Evolutionary conservation across 2,888 invertebrate genomes (phyloP).

Genomic region (Agrypnus murinus): DNA sequence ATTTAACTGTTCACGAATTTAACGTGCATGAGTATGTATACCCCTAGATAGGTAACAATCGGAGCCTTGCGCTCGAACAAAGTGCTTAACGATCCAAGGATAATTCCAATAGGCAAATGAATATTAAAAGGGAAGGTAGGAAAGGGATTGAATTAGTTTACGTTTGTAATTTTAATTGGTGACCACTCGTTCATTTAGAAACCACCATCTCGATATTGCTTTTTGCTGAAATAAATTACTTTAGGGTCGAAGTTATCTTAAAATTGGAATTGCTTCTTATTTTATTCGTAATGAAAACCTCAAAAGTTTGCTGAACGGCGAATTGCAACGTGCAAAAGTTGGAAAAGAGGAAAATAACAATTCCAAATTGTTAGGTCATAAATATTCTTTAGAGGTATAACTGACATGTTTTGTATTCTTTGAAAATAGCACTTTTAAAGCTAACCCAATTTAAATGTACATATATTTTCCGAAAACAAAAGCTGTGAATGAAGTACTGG

Average conservation of each 20-base stretch:
- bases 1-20: not conserved
- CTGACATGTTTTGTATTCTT: slow-evolving; percentile 8
- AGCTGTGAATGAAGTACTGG: slow-evolving; percentile 3
- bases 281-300: too few relatives aligned
- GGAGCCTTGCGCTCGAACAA: not conserved
- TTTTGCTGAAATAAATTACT: not conserved
- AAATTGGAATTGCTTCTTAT: not conserved
- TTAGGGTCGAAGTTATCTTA: not conserved
- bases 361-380: not conserved
- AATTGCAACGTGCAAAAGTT: too few relatives aligned
- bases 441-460: slow-evolving; percentile 11
- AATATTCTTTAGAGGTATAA: not conserved
- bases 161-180: slow-evolving; percentile 19
- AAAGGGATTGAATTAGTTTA: not conserved
- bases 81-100: slow-evolving; percentile 4
- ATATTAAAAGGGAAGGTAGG: slow-evolving; percentile 15
- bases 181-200: not conserved
- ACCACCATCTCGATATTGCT: slow-evolving; percentile 7
- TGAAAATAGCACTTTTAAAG: not conserved
- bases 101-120: not conserved
- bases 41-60: slow-evolving; percentile 1
- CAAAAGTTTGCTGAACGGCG: too few relatives aligned
- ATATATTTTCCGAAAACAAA: slow-evolving; percentile 9
- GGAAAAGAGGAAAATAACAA: not conserved
- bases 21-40: not conserved